phyloP scores from a whole-genome alignment of 2,113 vertebrate species.

The Philantomba maxwellii region DNA sequence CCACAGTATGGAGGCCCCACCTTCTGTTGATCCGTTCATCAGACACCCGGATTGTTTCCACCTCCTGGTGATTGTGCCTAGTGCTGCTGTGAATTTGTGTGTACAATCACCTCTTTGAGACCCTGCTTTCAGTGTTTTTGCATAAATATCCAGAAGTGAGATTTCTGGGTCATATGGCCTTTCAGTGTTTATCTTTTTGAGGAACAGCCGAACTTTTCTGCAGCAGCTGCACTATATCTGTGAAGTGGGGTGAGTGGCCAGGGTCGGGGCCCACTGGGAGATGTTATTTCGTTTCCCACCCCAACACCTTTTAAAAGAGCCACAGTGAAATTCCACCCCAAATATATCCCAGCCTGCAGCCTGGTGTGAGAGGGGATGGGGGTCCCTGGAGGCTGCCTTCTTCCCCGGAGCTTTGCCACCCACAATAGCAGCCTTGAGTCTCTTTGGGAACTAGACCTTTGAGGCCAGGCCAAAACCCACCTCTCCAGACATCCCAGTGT shows the following conservation, averaged over 20 bases:
- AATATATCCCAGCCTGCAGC: background rate
- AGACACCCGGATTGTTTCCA: background rate
- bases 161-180: background rate
- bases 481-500: background rate
- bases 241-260: background rate
- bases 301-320: background rate
- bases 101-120: background rate
- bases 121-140: background rate
- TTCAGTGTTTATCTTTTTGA: background rate
- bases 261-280: rapidly evolving
- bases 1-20: rapidly evolving
- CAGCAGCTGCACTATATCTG: too few species aligned
- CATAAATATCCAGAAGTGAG: background rate
- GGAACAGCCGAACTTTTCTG: background rate
- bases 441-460: background rate
- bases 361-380: background rate
- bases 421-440: constrained; percentile 16
- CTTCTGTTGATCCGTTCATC: background rate
- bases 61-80: background rate
- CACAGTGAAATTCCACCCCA: background rate
- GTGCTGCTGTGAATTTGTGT: background rate
- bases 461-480: background rate
- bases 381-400: background rate
- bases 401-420: background rate
- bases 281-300: background rate